Evolutionary conservation across 2,113 vertebrate genomes (phyloP).

Genomic region (Stigmatopora argus): DNA sequence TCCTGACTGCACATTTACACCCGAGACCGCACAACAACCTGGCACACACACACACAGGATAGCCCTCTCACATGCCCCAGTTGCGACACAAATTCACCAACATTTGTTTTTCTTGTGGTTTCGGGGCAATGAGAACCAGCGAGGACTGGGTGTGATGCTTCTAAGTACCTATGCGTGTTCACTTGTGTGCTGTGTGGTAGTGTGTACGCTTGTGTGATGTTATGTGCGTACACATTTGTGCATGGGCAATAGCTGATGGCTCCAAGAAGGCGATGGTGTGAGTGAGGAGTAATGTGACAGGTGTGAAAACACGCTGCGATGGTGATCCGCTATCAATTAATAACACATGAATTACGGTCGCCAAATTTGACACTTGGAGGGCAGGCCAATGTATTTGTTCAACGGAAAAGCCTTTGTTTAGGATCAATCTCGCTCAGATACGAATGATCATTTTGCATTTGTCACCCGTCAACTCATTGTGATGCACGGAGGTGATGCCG

Average conservation of each 20-base stretch:
- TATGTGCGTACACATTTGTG: slow-evolving; percentile 2
- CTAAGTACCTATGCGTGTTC: slow-evolving; percentile 28
- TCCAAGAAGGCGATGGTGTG: slow-evolving; percentile 8
- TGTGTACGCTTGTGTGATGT: slow-evolving; percentile 3
- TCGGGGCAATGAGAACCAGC: slow-evolving; percentile 57
- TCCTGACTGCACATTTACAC: slow-evolving; percentile 72
- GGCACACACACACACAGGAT: slow-evolving; percentile 41
- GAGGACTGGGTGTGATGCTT: slow-evolving; percentile 45
- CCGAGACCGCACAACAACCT: slow-evolving; percentile 65
- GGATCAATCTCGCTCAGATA: background rate
- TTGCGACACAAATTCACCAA: slow-evolving; percentile 56
- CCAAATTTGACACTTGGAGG: background rate
- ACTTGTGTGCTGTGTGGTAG: slow-evolving; percentile 12
- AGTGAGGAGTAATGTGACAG: slow-evolving; percentile 25
- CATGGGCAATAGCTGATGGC: slow-evolving; percentile 9
- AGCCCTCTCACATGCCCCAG: slow-evolving; percentile 62
- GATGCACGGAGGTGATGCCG: background rate
- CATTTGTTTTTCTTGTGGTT: slow-evolving; percentile 68
- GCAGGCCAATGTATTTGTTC: background rate
- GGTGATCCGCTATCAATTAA: slow-evolving; percentile 35
- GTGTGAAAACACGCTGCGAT: slow-evolving; percentile 36
- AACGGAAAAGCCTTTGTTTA: background rate
- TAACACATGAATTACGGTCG: slow-evolving; percentile 21
- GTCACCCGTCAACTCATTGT: no score
- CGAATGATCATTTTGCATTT: no score